Conservation (phyloP, 2,797 vertebrate genomes). For the Falco columbarius region DNA sequence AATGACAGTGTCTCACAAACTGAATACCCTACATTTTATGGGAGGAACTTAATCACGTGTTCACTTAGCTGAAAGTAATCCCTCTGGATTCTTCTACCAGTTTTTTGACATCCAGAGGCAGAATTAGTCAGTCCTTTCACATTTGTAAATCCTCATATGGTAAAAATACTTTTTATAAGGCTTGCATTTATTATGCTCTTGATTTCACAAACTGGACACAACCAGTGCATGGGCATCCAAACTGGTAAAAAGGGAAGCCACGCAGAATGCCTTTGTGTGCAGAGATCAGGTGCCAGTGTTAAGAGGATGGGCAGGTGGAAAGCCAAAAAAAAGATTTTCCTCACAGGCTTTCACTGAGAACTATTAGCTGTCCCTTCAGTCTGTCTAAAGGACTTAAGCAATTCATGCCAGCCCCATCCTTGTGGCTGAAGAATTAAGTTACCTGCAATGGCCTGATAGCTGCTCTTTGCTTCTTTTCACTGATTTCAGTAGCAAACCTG, state of each 20-base stretch:
- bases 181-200: background rate
- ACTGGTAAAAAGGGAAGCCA: background rate
- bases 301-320: background rate
- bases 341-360: background rate
- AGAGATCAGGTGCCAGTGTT: background rate
- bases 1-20: background rate
- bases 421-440: background rate
- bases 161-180: background rate
- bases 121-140: background rate
- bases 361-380: background rate
- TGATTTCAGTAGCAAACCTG: background rate
- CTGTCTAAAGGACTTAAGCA: background rate
- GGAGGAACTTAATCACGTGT: background rate
- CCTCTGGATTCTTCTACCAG: background rate
- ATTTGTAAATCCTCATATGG: background rate
- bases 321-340: background rate
- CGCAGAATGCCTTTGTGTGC: fast-evolving
- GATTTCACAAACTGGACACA: background rate
- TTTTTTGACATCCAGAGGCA: background rate
- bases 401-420: background rate
- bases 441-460: background rate
- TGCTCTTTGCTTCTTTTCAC: background rate
- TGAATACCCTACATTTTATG: background rate
- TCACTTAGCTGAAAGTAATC: background rate
- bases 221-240: background rate